Base-by-base conservation (phyloP, 35 echinoderm and acorn worm genomes). In the Ophiothrix spiculata region DNA sequence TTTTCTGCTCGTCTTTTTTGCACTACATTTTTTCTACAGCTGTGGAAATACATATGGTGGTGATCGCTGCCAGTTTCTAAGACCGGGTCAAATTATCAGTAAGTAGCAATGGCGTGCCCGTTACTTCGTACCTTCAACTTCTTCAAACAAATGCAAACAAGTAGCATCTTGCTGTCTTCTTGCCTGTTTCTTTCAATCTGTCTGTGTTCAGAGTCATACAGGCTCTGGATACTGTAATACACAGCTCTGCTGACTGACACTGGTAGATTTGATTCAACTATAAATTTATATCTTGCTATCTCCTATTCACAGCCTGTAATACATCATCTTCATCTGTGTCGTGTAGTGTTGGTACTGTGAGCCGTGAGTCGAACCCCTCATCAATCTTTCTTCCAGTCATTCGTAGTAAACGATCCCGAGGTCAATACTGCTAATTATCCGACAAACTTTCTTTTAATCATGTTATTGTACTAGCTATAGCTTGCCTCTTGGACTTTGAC, bases 271-370 rank as follows among this genome's bases (percentile, higher is more conserved):
- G 60, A 69, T n/a, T 69, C 10, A 25, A 28, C 60, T 69, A 69
- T 69, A 69, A n/a, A 12, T 69, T 69, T 69, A 69, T 28, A 28
- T 69, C 60, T 69, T 69, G 29, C 60, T 69, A 69, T 69, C 60
- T 69, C 60, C n/a, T n/a, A 69, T 69, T 69, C 60, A 69, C 60
- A 69, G 60, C 60, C 60, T 69, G 60, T 69, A 69, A 69, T 69
- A 15, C 60, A 25, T 69, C 60, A 69, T 69, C 60, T 69, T 12
- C 60, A 69, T 69, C 60, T 69, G 60, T 69, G 60, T 69, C 60
- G 60, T 69, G 60, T 69, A 69, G 60, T 69, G 60, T 69, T 69
- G 60, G 25, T 15, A 15, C 2, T 69, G 60, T 69, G 60, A 69
- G 60, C 60, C 60, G 60, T 69, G 60, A 69, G 60, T 69, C 6